These are phyloP conservation scores for Tineola bisselliella DNA, from an alignment of 2,888 invertebrate species.

Conservation along the genomic window DNA sequence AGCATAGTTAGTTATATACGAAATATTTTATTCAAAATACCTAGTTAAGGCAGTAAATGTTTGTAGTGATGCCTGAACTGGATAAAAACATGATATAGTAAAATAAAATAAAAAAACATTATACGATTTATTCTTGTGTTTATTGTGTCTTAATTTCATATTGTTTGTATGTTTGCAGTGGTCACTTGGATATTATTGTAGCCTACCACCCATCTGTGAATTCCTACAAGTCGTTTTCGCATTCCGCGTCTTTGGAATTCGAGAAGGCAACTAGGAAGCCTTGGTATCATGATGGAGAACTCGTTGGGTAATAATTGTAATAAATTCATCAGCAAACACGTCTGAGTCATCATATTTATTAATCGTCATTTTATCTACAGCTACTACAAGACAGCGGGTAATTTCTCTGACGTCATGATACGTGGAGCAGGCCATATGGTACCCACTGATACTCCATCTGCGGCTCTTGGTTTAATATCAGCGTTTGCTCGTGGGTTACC, in stretches of 20 bases:
- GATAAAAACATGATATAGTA: too few relatives aligned
- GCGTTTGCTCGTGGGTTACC: constrained; percentile 64
- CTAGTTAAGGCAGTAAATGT: too few relatives aligned
- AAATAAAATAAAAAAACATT: too few relatives aligned
- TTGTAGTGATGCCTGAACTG: too few relatives aligned
- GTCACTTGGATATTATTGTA: constrained; percentile 72
- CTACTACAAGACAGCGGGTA: constrained; percentile 64
- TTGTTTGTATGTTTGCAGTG: constrained; percentile 34
- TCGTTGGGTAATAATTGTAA: constrained; percentile 55
- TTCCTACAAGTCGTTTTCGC: constrained; percentile 45
- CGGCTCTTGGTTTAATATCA: constrained; percentile 68
- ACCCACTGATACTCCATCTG: constrained; percentile 70
- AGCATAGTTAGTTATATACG: too few relatives aligned
- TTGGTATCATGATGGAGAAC: constrained; percentile 50
- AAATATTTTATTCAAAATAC: too few relatives aligned
- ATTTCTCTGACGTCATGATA: constrained; percentile 69
- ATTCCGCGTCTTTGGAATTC: constrained; percentile 57
- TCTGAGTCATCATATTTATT: not conserved
- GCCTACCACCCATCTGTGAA: constrained; percentile 72
- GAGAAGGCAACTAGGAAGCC: constrained; percentile 43
- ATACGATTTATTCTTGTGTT: too few relatives aligned
- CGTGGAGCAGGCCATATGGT: constrained; percentile 76
- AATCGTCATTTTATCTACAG: constrained; percentile 29
- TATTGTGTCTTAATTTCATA: too few relatives aligned
- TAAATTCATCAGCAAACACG: not conserved